phyloP scores from a whole-genome alignment of 2,113 vertebrate genomes.

The Pipra filicauda region DNA sequence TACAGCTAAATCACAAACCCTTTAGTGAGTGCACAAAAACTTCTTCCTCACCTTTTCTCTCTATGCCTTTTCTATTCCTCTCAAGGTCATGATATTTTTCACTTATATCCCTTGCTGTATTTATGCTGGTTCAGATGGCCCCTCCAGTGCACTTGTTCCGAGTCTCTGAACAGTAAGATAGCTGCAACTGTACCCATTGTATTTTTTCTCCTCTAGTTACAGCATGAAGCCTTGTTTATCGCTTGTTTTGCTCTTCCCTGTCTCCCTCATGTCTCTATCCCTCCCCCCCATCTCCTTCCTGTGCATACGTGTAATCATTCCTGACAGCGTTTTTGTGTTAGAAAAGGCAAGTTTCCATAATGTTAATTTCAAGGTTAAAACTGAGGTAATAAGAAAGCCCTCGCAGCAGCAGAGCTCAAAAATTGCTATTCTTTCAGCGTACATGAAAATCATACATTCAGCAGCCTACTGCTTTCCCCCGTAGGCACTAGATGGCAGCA shows the following conservation, averaged over 20 bases:
- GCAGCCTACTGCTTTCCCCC: neutral
- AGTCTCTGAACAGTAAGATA: neutral
- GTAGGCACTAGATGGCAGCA: neutral
- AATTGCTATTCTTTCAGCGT: neutral
- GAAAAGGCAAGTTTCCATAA: neutral
- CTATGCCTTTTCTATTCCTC: neutral
- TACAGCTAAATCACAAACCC: neutral
- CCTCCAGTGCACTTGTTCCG: neutral
- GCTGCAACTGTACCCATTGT: neutral
- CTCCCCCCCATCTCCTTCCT: rapidly evolving
- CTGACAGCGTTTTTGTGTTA: neutral
- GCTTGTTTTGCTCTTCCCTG: neutral
- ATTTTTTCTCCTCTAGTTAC: neutral
- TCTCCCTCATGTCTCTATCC: rapidly evolving
- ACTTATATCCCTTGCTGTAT: neutral
- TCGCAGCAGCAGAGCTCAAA: neutral
- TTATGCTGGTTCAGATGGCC: neutral
- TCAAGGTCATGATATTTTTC: neutral
- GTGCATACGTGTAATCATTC: neutral
- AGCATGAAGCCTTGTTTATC: neutral
- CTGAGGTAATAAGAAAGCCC: neutral
- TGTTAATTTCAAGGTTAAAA: neutral
- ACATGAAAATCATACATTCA: rapidly evolving
- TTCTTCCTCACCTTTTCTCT: neutral
- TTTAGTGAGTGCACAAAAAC: neutral